Conservation (phyloP, 2,888 invertebrate genomes). For the Vesta saturnalis region DNA sequence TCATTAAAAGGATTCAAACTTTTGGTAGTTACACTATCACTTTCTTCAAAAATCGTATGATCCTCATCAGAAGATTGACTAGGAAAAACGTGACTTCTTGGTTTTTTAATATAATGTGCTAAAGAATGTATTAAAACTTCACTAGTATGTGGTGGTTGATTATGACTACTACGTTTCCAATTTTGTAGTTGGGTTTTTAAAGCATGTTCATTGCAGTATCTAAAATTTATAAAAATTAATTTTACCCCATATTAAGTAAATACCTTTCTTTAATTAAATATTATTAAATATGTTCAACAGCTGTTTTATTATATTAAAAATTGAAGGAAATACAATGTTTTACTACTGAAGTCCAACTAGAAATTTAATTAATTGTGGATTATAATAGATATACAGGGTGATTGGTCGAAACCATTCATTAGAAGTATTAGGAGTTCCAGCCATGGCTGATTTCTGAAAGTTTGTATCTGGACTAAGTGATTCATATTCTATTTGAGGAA, state of each 20-base stretch:
- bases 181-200: slow-evolving; percentile 71
- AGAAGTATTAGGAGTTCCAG: too few species aligned
- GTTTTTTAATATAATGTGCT: slow-evolving; percentile 69
- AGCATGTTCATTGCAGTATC: slow-evolving; percentile 77
- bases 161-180: slow-evolving; percentile 70
- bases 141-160: slow-evolving; percentile 72
- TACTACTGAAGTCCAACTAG: too few species aligned
- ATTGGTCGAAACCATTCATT: too few species aligned
- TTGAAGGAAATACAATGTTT: too few species aligned
- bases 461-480: too few species aligned
- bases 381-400: too few species aligned
- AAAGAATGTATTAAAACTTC: slow-evolving; percentile 73
- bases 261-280: too few species aligned
- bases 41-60: slow-evolving; percentile 59
- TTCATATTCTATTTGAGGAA: too few species aligned
- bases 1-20: slow-evolving; percentile 52
- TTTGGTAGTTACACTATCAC: slow-evolving; percentile 61
- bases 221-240: slow-evolving; percentile 49
- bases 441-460: too few species aligned
- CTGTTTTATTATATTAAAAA: too few species aligned
- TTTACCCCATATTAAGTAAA: too few species aligned
- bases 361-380: too few species aligned
- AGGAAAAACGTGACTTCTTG: slow-evolving; percentile 50
- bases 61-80: slow-evolving; percentile 54
- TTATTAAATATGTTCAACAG: neutral